phyloP scores from a whole-genome alignment of 1,140 invertebrate species.

The Steinernema khuongi region DNA sequence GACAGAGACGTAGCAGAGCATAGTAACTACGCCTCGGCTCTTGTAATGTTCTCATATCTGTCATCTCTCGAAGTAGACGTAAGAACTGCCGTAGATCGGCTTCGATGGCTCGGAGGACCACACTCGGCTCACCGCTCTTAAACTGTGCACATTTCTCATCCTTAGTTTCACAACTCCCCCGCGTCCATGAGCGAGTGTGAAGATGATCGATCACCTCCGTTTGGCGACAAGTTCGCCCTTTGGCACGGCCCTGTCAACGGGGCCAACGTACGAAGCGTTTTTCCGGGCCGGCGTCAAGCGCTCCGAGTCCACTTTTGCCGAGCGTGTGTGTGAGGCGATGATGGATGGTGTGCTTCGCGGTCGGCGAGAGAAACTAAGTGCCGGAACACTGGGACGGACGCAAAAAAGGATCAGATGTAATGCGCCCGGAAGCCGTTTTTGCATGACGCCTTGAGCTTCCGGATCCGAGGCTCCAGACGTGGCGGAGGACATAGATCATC shows the following conservation, averaged over 20 bases:
- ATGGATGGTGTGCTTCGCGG: too few species aligned
- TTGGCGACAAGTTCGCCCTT: not conserved
- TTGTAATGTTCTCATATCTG: too few species aligned
- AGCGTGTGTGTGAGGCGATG: slow-evolving; percentile 5
- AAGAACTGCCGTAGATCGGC: too few species aligned
- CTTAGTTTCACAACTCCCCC: not conserved
- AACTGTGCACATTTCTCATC: not conserved
- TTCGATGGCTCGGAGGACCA: too few species aligned
- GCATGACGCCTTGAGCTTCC: not conserved
- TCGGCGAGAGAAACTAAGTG: too few species aligned
- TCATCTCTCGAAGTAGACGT: too few species aligned
- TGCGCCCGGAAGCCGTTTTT: not conserved
- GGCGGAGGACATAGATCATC: not conserved
- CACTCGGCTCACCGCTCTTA: not conserved
- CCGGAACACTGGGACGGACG: too few species aligned
- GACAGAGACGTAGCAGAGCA: too few species aligned
- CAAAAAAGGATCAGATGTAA: too few species aligned
- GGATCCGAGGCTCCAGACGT: not conserved
- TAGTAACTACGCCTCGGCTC: too few species aligned
- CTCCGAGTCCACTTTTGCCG: not conserved
- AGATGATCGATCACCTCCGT: not conserved
- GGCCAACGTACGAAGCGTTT: too few species aligned
- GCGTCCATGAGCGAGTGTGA: not conserved
- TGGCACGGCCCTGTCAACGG: too few species aligned
- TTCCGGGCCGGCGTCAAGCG: not conserved